A percentile compares a stretch with the other conserved stretches of the same genome.
Conservation (phyloP, 2,888 invertebrate species). For the Andrena camellia region DNA sequence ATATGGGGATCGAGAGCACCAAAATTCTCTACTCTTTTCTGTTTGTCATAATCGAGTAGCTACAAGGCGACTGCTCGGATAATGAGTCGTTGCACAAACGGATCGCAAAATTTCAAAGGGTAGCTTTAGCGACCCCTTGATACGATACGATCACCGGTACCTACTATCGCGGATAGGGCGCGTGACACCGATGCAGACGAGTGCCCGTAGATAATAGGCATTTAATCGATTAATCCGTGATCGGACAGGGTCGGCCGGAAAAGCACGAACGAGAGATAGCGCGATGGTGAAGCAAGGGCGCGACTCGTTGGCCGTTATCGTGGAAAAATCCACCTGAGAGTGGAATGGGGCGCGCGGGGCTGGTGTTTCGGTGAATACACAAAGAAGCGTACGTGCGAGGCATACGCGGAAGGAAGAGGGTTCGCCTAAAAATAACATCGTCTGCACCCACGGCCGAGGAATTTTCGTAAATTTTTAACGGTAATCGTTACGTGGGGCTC, state of each 20-base stretch:
- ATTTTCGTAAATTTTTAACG: slow-evolving; percentile 75
- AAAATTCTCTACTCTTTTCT: too few species aligned
- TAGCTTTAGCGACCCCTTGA: not conserved
- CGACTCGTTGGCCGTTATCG: slow-evolving; percentile 17
- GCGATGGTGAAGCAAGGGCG: not conserved
- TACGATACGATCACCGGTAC: not conserved
- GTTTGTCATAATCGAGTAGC: too few species aligned
- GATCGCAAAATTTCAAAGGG: not conserved
- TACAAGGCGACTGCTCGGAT: too few species aligned
- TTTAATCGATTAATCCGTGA: slow-evolving; percentile 17
- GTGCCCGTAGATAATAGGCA: not conserved
- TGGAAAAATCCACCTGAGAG: slow-evolving; percentile 33
- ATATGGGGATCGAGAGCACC: too few species aligned
- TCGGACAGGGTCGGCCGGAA: not conserved
- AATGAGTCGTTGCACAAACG: too few species aligned
- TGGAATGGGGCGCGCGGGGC: not conserved
- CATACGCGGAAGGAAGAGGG: slow-evolving; percentile 39
- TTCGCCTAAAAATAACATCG: slow-evolving; percentile 69
- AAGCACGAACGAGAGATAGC: slow-evolving; percentile 4
- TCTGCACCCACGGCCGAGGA: slow-evolving; percentile 43
- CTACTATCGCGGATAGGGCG: not conserved
- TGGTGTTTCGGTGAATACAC: slow-evolving; percentile 48
- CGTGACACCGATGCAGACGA: not conserved
- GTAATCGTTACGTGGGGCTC: slow-evolving; percentile 68
- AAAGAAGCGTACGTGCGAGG: slow-evolving; percentile 66